Conservation (phyloP, 2,113 vertebrate genomes). For the Hyperoodon ampullatus region DNA sequence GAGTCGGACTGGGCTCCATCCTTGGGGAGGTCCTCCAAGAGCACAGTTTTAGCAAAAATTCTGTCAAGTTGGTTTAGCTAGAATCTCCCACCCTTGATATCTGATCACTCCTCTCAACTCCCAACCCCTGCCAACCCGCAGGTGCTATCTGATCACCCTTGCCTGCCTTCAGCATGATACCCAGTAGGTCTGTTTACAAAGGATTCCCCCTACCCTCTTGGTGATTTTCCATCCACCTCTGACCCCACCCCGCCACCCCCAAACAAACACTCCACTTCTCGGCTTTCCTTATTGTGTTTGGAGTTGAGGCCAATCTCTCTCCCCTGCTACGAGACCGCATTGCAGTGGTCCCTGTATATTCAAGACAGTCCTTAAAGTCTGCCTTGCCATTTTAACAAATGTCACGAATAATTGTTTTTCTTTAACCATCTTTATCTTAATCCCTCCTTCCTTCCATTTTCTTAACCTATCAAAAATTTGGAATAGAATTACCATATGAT, state of each 20-base stretch:
- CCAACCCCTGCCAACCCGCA: fast-evolving
- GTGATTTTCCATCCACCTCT: no score
- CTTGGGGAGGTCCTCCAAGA: no score
- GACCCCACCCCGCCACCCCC: background rate
- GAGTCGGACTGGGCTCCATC: background rate
- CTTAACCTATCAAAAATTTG: no score
- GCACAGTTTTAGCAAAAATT: no score
- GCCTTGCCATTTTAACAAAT: background rate
- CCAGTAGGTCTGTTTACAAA: background rate
- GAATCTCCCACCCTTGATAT: background rate
- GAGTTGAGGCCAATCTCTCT: fast-evolving
- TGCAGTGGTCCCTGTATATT: no score
- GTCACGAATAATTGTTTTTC: background rate
- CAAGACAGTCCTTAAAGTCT: background rate
- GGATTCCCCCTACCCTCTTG: background rate
- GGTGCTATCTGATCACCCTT: background rate
- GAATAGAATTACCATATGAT: background rate
- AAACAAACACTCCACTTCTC: fast-evolving
- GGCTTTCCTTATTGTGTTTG: background rate
- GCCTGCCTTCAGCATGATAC: background rate
- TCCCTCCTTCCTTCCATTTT: background rate
- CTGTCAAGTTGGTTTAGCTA: background rate
- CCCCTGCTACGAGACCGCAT: background rate
- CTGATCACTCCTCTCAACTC: no score
- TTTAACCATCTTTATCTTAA: background rate